Base-by-base conservation (phyloP, 2,797 vertebrate species). In the Tokudaia muenninki region DNA sequence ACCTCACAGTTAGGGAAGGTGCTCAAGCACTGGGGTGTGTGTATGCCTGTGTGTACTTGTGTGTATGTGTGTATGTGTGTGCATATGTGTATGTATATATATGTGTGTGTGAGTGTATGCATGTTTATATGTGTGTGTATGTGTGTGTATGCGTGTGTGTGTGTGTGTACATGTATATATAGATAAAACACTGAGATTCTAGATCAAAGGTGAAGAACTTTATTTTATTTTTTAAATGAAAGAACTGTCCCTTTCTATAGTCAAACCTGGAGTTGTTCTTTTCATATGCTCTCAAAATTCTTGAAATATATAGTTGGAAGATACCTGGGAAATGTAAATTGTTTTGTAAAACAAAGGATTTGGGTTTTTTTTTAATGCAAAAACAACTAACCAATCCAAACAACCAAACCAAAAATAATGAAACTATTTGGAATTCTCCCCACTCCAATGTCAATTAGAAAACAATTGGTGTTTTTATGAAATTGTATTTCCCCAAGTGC, bases 1-100 rank as follows among this genome's bases (percentile, higher is more conserved):
- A 83, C 50, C 29, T 67, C 87, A 95, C 96, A 83, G 89, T 57
- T 79, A 84, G 52, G 37, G 59, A 96, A 95, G 44, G 78, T 10
- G 63, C 52, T 89, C 17, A 80, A 57, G 55, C 41, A 70, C 75
- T 93, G 72, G 31, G 63, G 37, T 83, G 1, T 41, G 55, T 90
- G 87, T 72, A 47, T 10, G 10, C 6, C 4, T 57, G 52, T 22
- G 65, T 70, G 34, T 70, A 14, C 6, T 2, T 70, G 2, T 34
- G 65, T 17, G 31, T 16, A 13, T 12, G 10, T 29, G n/a, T 82
- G 10, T 82, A 24, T 83, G n/a, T 59, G 12, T 82, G 55, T 82
- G 55, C 29, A n/a, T 63, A 12, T 44, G 34, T 59, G 34, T n/a
- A 19, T 82, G 55, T 59, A 34, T n/a, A 17, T 81, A 55, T 59